Percentiles rank a stretch among this genome's conserved stretches.
These are phyloP conservation scores for Scopus umbretta DNA, from an alignment of 2,113 vertebrate genomes.

Conservation along the genomic window DNA sequence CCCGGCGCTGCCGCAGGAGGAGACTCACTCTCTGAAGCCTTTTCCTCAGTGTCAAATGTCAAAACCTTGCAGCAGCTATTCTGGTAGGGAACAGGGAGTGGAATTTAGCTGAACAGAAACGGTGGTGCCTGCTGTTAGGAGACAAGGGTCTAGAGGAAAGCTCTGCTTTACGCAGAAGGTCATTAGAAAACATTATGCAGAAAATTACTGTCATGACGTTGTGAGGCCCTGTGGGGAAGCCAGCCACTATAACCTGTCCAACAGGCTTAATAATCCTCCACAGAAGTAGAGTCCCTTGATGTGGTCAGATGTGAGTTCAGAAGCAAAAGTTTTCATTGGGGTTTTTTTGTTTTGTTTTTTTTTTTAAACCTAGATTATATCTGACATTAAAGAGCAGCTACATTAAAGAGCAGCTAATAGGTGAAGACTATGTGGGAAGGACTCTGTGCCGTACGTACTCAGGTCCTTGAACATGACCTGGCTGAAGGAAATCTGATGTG, in stretches of 20 bases:
- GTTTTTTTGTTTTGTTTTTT: too few relatives aligned
- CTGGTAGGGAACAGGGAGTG: neutral
- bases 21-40: neutral
- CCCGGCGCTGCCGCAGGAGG: fast-evolving
- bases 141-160: neutral
- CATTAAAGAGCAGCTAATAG: constrained; percentile 9
- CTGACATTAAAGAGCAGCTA: constrained; percentile 27
- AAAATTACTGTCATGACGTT: neutral
- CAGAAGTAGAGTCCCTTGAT: neutral
- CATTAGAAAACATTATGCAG: neutral
- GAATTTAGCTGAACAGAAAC: neutral
- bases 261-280: neutral
- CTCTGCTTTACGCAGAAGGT: neutral
- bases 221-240: neutral
- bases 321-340: constrained; percentile 11
- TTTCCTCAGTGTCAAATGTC: neutral
- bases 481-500: neutral
- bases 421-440: neutral
- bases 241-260: neutral
- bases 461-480: constrained; percentile 7
- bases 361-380: neutral
- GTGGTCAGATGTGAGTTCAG: constrained; percentile 22
- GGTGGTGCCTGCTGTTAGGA: neutral
- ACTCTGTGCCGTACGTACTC: neutral
- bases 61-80: neutral